A percentile compares a stretch with the other conserved stretches of the same genome.
These are phyloP conservation scores for Caenorhabditis drosophilae DNA, from an alignment of 2,888 invertebrate genomes.

Conservation along the genomic window DNA sequence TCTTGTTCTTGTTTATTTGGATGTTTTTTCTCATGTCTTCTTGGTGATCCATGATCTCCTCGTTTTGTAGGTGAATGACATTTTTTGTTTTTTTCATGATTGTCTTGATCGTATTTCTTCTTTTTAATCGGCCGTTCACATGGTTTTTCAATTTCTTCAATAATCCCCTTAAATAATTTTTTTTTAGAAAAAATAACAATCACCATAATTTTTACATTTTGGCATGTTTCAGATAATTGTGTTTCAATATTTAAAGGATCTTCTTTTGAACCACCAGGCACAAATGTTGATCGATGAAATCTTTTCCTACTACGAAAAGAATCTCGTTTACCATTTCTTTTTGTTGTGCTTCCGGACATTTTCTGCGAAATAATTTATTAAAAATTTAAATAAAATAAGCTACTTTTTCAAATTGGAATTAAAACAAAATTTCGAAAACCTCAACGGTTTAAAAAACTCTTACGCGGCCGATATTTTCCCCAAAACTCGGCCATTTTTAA, in stretches of 20 bases:
- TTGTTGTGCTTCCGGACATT: not conserved
- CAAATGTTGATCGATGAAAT: constrained; percentile 20
- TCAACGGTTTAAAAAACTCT: constrained; percentile 1
- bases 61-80: not conserved
- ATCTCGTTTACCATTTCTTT: constrained; percentile 3
- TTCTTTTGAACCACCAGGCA: constrained; percentile 29
- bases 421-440: not conserved
- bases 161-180: not conserved
- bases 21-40: constrained; percentile 10
- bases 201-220: not conserved
- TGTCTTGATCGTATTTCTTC: not conserved
- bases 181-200: not conserved
- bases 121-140: not conserved
- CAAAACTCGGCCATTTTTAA: not conserved
- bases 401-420: not conserved
- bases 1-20: constrained; percentile 24
- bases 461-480: not conserved
- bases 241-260: constrained; percentile 36
- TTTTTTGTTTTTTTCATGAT: no score
- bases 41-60: not conserved
- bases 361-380: not conserved
- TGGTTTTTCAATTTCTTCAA: not conserved
- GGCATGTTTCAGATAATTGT: constrained; percentile 15
- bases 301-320: constrained; percentile 28
- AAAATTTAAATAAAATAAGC: constrained; percentile 1